A percentile compares a stretch with the other conserved stretches of the same genome.
phyloP scores from a whole-genome alignment of 2,113 vertebrate species.

The Bothrops jararaca region DNA sequence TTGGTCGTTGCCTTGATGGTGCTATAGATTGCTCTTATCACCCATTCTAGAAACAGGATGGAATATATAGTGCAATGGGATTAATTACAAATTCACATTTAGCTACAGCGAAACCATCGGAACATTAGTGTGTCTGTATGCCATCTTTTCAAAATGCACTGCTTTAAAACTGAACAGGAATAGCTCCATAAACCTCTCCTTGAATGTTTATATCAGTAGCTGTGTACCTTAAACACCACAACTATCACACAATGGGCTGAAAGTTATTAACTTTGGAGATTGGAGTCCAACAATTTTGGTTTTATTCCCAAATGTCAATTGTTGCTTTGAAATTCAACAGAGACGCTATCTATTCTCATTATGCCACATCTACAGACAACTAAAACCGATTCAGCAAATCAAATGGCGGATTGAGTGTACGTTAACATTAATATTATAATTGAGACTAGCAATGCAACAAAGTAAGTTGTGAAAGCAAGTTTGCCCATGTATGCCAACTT shows the following conservation, averaged over 20 bases:
- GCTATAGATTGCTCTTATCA: background rate
- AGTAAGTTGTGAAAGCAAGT: background rate
- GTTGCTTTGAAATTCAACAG: background rate
- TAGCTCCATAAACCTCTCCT: background rate
- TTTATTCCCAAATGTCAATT: background rate
- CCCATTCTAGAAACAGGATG: background rate
- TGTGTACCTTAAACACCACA: background rate
- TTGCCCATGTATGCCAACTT: background rate
- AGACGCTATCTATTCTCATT: background rate
- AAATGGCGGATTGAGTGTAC: background rate
- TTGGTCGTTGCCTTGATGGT: background rate
- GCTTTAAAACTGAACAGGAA: background rate
- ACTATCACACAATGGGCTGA: background rate
- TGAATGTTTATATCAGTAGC: background rate
- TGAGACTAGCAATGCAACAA: background rate
- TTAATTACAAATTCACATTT: background rate
- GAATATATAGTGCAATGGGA: background rate
- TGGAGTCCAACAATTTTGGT: background rate
- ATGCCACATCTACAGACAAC: background rate
- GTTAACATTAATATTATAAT: background rate
- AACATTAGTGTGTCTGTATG: background rate
- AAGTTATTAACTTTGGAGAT: background rate
- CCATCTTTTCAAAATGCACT: background rate
- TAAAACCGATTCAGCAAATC: background rate
- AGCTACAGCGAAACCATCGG: background rate